Evolutionary conservation across 1,140 invertebrate genomes (phyloP).

Genomic region (Diachasma alloeum): DNA sequence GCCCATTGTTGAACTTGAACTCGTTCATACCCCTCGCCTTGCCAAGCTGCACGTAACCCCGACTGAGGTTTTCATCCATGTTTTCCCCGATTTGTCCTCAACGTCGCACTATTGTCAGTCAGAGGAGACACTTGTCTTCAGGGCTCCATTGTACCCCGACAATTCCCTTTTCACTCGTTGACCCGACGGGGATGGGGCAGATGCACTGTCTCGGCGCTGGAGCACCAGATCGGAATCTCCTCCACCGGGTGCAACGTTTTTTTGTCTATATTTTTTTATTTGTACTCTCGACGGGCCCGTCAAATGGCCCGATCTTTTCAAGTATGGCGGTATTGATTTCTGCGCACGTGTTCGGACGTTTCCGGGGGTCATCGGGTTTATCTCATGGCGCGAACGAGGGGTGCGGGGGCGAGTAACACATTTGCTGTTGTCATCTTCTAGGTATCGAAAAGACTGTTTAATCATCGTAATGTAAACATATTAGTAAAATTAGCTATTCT

Average conservation of each 20-base stretch:
- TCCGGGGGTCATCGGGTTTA: background rate
- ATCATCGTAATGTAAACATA: no score
- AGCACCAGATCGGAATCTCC: background rate
- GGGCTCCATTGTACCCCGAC: background rate
- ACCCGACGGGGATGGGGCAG: background rate
- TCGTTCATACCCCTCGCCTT: slow-evolving; percentile 66
- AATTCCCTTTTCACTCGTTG: background rate
- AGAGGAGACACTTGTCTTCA: slow-evolving; percentile 25
- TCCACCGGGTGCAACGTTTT: background rate
- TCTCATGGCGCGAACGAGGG: no score
- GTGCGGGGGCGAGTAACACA: no score
- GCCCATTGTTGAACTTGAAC: slow-evolving; percentile 65
- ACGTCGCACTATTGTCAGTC: slow-evolving; percentile 5
- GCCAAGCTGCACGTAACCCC: slow-evolving; percentile 72
- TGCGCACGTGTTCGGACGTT: slow-evolving; percentile 44
- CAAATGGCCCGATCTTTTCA: slow-evolving; percentile 49
- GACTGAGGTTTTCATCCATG: slow-evolving; percentile 75
- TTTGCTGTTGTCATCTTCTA: no score
- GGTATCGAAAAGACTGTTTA: no score
- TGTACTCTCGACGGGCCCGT: slow-evolving; percentile 36
- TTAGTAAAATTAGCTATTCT: no score
- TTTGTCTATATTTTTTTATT: background rate
- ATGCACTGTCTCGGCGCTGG: slow-evolving; percentile 3
- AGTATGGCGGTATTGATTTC: slow-evolving; percentile 54
- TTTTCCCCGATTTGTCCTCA: slow-evolving; percentile 30